Evolutionary conservation across 2,113 vertebrate species (phyloP), one percentile per base, ranked within the genome.

Genomic region (Zosterops japonicus): DNA sequence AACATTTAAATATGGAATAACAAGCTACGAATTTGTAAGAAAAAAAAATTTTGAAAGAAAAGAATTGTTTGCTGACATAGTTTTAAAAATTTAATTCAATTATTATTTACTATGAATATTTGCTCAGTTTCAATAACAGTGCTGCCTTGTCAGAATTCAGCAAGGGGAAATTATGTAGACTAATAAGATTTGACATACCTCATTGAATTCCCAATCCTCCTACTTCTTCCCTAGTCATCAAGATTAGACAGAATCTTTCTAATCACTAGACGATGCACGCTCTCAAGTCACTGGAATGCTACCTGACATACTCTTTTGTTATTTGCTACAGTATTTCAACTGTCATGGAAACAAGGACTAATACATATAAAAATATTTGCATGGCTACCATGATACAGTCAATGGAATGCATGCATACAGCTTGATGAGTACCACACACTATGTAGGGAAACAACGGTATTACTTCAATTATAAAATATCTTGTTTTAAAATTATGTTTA

Each of bases 121-220:
- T 85, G 7, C 46, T 94, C 19, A 55, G 6, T 82, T 93, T 65
- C 77, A 91, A 82, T 90, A 92, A 74, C 18, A 64, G 69, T 64
- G 75, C 74, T 96, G 83, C 89, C 88, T 84, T 91, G 29, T 83
- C 83, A 94, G 69, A 95, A 97, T 93, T 95, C 75, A 93, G 82
- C 47, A 95, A 95, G 69, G 44, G 67, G 87, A 96, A 97, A 96
- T 96, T 91, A 96, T 88, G 92, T 96, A 93, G 68, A 71, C 94
- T 98, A 97, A 98, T 83, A 96, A 87, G 95, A 97, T 98, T 98
- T 97, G 92, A 88, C 94, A 95, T 75, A 97, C 90, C 69, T 97
- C 96, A 77, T 64, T 91, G 94, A 96, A 95, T 94, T 55, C 17
- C 90, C 86, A 91, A 25, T 97, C 92, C 88, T 94, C 61, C 75